phyloP scores from a whole-genome alignment of 2,888 invertebrate species.

The Morpho achilles region DNA sequence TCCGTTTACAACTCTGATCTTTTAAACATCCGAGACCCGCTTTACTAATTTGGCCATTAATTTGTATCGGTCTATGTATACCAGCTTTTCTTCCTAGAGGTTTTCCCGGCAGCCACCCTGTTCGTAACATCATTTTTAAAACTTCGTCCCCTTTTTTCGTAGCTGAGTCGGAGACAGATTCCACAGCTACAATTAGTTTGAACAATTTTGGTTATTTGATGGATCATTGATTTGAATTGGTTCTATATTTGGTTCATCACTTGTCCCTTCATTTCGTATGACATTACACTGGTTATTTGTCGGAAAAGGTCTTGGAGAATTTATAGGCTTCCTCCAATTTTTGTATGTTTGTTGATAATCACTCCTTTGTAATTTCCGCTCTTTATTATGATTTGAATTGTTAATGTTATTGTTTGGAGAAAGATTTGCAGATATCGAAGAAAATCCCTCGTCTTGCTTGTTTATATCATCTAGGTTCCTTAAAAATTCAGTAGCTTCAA shows the following conservation, averaged over 20 bases:
- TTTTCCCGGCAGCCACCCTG: too few species aligned
- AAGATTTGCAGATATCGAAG: not conserved
- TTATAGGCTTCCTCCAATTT: not conserved
- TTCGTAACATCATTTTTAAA: too few species aligned
- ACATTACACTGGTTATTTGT: not conserved
- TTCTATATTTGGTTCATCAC: not conserved
- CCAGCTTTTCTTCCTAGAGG: too few species aligned
- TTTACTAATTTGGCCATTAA: too few species aligned
- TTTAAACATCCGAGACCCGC: too few species aligned
- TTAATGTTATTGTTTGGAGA: not conserved
- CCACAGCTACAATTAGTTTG: slow-evolving; percentile 12
- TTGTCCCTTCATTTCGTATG: not conserved
- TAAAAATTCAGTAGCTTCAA: slow-evolving; percentile 6
- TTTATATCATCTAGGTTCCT: slow-evolving; percentile 6
- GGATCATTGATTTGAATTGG: not conserved
- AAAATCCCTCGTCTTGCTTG: not conserved
- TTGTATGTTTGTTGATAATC: not conserved
- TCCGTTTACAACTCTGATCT: too few species aligned
- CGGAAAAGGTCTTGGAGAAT: not conserved
- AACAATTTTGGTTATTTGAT: not conserved
- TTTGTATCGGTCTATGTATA: too few species aligned
- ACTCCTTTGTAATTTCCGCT: not conserved
- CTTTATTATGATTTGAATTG: too few species aligned
- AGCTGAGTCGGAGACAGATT: too few species aligned
- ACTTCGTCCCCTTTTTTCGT: too few species aligned